Evolutionary conservation across 2,113 vertebrate genomes (phyloP).

Genomic region (Ceuthmochares aereus): DNA sequence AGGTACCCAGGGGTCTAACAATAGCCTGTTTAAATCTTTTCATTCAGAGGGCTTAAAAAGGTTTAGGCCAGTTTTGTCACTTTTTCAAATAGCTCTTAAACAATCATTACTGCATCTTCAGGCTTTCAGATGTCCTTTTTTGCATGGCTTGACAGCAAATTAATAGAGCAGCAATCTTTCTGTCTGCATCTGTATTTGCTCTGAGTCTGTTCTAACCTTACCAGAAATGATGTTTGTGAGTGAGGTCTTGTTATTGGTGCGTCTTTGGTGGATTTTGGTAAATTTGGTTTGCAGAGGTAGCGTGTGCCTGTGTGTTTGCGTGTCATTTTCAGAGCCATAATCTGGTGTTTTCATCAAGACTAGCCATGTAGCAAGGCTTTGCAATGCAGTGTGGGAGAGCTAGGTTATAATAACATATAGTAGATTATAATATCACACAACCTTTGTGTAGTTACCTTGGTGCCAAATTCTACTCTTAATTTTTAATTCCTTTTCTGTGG

Average conservation of each 20-base stretch:
- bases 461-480: not conserved
- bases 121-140: constrained; percentile 32
- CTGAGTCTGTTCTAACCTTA: constrained; percentile 34
- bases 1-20: constrained; percentile 85
- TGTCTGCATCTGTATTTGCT: constrained; percentile 11
- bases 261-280: not conserved
- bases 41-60: constrained; percentile 76
- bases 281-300: constrained; percentile 5
- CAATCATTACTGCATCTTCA: constrained; percentile 60
- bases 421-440: not conserved
- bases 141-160: constrained; percentile 62
- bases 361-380: not conserved
- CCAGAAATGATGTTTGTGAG: not conserved
- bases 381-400: constrained; percentile 1
- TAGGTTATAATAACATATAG: not conserved
- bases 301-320: constrained; percentile 26
- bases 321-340: not conserved
- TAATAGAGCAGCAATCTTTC: constrained; percentile 58
- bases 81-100: constrained; percentile 69
- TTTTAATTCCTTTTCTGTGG: not conserved
- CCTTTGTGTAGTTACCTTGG: not conserved
- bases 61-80: constrained; percentile 75
- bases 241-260: not conserved
- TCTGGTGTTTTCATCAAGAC: not conserved
- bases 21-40: constrained; percentile 85